Evolutionary conservation across 92 coral and sea anemone species (phyloP).

Genomic region (Umimayanthus kanabou): DNA sequence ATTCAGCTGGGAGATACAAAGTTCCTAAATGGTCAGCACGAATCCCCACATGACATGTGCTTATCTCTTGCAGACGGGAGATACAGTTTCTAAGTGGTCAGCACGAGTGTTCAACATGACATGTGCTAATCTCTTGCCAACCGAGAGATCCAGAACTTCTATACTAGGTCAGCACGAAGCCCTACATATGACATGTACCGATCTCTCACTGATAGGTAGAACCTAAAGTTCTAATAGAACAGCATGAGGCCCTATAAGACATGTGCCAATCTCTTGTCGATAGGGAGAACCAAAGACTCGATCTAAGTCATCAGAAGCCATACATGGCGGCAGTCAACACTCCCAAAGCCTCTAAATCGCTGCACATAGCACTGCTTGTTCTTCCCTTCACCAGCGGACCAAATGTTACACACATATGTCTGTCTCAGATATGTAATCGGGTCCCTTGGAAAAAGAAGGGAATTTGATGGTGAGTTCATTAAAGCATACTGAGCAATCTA

Average conservation of each 20-base stretch:
- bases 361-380: not conserved
- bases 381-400: not conserved
- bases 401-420: not conserved
- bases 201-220: not conserved
- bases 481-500: not conserved
- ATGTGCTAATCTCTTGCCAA: not conserved
- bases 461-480: not conserved
- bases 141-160: not conserved
- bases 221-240: not conserved
- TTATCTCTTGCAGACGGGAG: not conserved
- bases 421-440: constrained; percentile 7
- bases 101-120: not conserved
- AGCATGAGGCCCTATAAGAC: not conserved
- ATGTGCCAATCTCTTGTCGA: not conserved
- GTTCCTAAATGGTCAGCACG: not conserved
- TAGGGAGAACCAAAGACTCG: not conserved
- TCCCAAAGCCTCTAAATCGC: not conserved
- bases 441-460: constrained; percentile 6
- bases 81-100: not conserved
- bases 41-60: not conserved
- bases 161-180: not conserved
- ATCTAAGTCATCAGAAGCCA: not conserved
- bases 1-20: not conserved
- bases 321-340: too few relatives aligned
- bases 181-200: not conserved